Conservation (phyloP, 2,113 vertebrate species). For the Urocolius indicus region DNA sequence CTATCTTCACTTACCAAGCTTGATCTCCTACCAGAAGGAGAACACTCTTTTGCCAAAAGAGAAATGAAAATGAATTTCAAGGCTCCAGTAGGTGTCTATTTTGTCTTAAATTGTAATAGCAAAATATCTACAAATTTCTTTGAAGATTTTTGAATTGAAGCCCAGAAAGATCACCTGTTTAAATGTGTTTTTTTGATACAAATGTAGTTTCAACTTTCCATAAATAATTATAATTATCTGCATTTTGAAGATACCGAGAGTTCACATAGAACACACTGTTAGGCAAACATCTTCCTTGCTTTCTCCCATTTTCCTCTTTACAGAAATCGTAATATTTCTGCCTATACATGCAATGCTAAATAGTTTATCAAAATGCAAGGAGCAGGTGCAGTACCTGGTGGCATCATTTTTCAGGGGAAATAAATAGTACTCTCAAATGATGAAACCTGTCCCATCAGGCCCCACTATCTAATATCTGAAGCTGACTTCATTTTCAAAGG, state of each 20-base stretch:
- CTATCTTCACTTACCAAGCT: neutral
- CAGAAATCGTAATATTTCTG: constrained; percentile 12
- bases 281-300: neutral
- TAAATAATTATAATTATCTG: neutral
- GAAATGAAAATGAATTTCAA: constrained; percentile 12
- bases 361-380: constrained; percentile 51
- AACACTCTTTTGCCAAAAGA: constrained; percentile 6
- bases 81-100: neutral
- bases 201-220: too few species aligned
- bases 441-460: constrained; percentile 20
- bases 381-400: constrained; percentile 55
- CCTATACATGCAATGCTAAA: neutral
- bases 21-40: constrained; percentile 3
- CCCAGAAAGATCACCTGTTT: constrained; percentile 24
- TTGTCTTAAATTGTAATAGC: constrained; percentile 3
- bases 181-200: neutral
- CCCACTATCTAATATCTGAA: neutral
- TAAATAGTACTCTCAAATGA: constrained; percentile 18
- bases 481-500: constrained; percentile 39
- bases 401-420: constrained; percentile 44
- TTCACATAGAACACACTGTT: neutral
- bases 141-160: constrained; percentile 31
- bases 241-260: neutral
- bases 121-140: neutral
- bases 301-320: neutral